These are phyloP conservation scores for Caenorhabditis sp. DNA, from an alignment of 2,888 invertebrate genomes.

Conservation along the genomic window DNA sequence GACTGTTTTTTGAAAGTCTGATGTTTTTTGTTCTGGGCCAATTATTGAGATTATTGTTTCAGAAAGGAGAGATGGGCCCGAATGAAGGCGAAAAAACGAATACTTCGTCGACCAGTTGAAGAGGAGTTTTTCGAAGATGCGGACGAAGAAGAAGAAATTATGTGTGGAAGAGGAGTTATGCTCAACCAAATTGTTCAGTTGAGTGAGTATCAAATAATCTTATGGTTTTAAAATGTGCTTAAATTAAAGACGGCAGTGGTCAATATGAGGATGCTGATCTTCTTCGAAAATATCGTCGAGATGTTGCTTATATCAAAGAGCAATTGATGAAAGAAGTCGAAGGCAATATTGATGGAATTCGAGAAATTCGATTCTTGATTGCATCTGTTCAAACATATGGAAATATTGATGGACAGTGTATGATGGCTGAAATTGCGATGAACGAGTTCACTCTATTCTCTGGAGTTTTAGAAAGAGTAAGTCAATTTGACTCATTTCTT, in stretches of 20 bases:
- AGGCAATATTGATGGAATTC: slow-evolving; percentile 37
- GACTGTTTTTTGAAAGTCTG: neutral
- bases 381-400: slow-evolving; percentile 57
- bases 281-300: slow-evolving; percentile 36
- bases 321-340: slow-evolving; percentile 19
- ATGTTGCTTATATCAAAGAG: slow-evolving; percentile 36
- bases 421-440: slow-evolving; percentile 56
- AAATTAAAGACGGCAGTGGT: slow-evolving; percentile 8
- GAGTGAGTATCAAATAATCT: neutral
- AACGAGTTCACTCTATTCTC: slow-evolving; percentile 54
- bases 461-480: slow-evolving; percentile 49
- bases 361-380: slow-evolving; percentile 49
- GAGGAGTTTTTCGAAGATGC: slow-evolving; percentile 33
- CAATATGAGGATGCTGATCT: slow-evolving; percentile 34
- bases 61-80: slow-evolving; percentile 39
- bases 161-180: slow-evolving; percentile 33
- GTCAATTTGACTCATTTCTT: too few species aligned
- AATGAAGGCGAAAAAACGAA: slow-evolving; percentile 37
- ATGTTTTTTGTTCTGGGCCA: too few species aligned
- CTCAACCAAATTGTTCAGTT: slow-evolving; percentile 38
- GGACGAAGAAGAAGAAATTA: slow-evolving; percentile 38
- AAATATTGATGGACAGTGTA: slow-evolving; percentile 48
- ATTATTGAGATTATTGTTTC: too few species aligned
- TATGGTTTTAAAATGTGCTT: neutral
- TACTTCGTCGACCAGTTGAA: slow-evolving; percentile 34